Evolutionary conservation across 2,888 invertebrate species (phyloP).

Genomic region (Xestia ashworthii): DNA sequence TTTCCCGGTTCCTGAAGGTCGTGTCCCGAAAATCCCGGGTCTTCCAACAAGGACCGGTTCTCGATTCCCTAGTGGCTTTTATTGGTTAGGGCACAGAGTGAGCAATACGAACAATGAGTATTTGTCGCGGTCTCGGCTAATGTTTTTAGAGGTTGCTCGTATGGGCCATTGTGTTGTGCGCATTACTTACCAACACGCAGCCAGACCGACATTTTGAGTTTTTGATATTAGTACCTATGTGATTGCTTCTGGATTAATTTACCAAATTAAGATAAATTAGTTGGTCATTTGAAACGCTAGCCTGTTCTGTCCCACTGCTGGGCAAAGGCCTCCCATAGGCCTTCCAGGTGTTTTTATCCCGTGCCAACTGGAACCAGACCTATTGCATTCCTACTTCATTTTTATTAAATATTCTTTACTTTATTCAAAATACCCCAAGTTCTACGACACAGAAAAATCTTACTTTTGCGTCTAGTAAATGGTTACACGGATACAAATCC

Average conservation of each 20-base stretch:
- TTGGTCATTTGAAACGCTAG: neutral
- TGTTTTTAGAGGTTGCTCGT: conserved; percentile 62
- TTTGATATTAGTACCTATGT: conserved; percentile 36
- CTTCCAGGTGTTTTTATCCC: neutral
- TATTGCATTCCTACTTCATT: neutral
- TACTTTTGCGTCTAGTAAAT: neutral
- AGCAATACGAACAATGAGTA: conserved; percentile 71
- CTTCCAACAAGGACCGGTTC: too few relatives aligned
- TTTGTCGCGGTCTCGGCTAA: conserved; percentile 64
- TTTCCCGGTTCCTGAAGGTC: too few relatives aligned
- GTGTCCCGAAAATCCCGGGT: too few relatives aligned
- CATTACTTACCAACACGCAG: conserved; percentile 54
- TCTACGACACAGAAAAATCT: neutral
- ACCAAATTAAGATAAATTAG: neutral
- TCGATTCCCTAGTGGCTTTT: too few relatives aligned
- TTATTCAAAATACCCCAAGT: neutral
- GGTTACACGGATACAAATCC: neutral
- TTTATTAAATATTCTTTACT: neutral
- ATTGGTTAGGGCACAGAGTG: conserved; percentile 59
- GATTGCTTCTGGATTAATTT: conserved; percentile 18
- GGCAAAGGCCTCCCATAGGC: neutral
- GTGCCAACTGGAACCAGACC: neutral
- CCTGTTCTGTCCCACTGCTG: neutral
- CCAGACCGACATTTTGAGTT: conserved; percentile 48
- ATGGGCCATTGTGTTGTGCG: conserved; percentile 69